These are phyloP conservation scores for Orthonyx spaldingii DNA, from an alignment of 2,113 vertebrate genomes.

Conservation along the genomic window DNA sequence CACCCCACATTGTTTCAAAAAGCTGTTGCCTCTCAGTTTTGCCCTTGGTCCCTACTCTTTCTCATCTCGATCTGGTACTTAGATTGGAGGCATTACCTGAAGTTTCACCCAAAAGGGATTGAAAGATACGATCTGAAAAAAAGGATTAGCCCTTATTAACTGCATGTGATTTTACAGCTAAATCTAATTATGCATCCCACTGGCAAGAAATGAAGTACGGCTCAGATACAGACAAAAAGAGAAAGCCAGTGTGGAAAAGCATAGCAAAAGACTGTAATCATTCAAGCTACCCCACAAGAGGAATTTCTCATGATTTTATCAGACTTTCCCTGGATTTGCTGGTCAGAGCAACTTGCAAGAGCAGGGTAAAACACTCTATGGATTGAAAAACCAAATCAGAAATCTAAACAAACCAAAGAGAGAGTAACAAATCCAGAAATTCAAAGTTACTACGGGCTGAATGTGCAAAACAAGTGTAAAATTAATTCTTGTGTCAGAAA, in stretches of 20 bases:
- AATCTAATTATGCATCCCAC: not conserved
- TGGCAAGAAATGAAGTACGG: not conserved
- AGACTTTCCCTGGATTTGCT: not conserved
- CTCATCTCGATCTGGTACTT: not conserved
- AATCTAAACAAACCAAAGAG: not conserved
- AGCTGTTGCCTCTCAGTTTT: not conserved
- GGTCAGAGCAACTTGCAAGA: not conserved
- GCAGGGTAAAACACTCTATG: not conserved
- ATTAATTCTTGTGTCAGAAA: not conserved
- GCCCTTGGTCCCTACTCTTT: accelerated
- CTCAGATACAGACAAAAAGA: not conserved
- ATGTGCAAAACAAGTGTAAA: not conserved
- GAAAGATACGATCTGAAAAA: not conserved
- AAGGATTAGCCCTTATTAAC: not conserved
- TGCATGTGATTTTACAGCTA: not conserved
- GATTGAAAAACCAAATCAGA: not conserved
- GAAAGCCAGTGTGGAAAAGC: not conserved
- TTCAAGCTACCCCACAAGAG: not conserved
- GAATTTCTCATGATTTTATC: not conserved
- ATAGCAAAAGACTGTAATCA: not conserved
- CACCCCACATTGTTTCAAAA: not conserved
- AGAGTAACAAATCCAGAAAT: not conserved
- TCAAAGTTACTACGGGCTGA: not conserved
- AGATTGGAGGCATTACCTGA: not conserved
- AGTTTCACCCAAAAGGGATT: not conserved